These are phyloP conservation scores for Watersipora subatra DNA, from an alignment of 1,140 invertebrate genomes.

Conservation along the genomic window DNA sequence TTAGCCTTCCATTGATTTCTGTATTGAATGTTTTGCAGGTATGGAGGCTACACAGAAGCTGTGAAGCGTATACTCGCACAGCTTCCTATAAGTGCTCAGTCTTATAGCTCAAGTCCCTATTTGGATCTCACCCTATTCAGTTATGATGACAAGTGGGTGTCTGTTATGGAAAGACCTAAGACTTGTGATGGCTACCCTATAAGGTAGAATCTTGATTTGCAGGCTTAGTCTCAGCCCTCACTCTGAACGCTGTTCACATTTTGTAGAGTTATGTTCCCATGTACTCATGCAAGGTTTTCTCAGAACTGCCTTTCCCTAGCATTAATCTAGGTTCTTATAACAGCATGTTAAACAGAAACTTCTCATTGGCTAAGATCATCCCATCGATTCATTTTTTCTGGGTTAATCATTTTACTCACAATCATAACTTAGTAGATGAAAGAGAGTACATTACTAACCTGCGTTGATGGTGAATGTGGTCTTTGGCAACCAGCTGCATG, in stretches of 20 bases:
- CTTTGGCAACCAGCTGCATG: too few relatives aligned
- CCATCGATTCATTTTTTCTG: too few relatives aligned
- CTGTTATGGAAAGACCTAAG: constrained; percentile 85
- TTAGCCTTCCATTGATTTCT: too few relatives aligned
- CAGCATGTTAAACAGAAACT: too few relatives aligned
- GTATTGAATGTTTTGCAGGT: constrained; percentile 8
- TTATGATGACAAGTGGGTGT: constrained; percentile 92
- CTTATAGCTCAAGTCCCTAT: constrained; percentile 81
- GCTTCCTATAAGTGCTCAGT: constrained; percentile 86
- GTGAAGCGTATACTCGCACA: constrained; percentile 77
- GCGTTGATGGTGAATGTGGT: too few relatives aligned
- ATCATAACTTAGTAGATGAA: too few relatives aligned
- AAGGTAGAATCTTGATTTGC: constrained; percentile 49
- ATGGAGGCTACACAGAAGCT: constrained; percentile 59
- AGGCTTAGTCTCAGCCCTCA: not conserved
- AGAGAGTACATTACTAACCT: too few relatives aligned
- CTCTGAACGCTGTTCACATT: not conserved
- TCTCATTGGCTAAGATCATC: too few relatives aligned
- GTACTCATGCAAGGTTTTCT: not conserved
- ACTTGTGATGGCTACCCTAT: constrained; percentile 84
- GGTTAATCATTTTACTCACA: too few relatives aligned
- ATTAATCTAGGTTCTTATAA: not conserved
- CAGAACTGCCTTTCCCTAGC: not conserved
- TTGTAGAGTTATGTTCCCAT: not conserved
- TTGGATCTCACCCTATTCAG: constrained; percentile 80